Base-by-base conservation (phyloP, 2,888 invertebrate species). In the Andrena chrysosceles region DNA sequence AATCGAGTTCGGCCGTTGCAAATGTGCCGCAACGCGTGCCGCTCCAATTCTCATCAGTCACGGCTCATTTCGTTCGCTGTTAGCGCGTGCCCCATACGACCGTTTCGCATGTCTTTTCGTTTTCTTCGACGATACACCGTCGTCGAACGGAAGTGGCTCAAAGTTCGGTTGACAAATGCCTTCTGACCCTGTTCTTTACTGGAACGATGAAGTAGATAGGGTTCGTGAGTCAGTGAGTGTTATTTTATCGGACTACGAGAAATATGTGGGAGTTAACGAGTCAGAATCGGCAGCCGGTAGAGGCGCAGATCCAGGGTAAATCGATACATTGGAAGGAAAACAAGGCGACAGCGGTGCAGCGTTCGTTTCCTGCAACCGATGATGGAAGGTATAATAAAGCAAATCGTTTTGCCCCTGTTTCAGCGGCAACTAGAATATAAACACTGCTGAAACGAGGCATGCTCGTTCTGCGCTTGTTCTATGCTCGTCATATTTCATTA, bases 401-500 rank as follows among this genome's bases (percentile, higher is more conserved):
- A 20, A 72, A 64, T 77, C 29, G 60, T 72, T 71, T 56, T 10
- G 60, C 62, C 31, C 70, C 26, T 63, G 70, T 70, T 70, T 29
- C 52, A 48, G 26, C 4, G 31, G 29, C 60, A 33, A 8, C 16
- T n/a, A 54, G 20, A 56, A 49, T 52, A 69, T 60, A 54, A 74
- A 70, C 66, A 64, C 7, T 31, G 33, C 2, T 64, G 49, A 16
- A 20, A 49, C 29, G 31, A 16, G 1, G 13, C 42, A 35, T 10
- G 68, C 8, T 33, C 42, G 63, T 66, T 62, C 68, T 31, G 6
- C 62, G 49, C 72, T 60, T 69, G 73, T 74, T 77, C 68, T 42
- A n/a, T 67, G 49, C 72, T 60, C 66, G 73, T 71, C 82, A 59
- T 70, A 82, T 73, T 73, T 74, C 77, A 77, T 77, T 84, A 78